Conservation (phyloP, 2,888 invertebrate genomes). For the Acanthoscelides obtectus region DNA sequence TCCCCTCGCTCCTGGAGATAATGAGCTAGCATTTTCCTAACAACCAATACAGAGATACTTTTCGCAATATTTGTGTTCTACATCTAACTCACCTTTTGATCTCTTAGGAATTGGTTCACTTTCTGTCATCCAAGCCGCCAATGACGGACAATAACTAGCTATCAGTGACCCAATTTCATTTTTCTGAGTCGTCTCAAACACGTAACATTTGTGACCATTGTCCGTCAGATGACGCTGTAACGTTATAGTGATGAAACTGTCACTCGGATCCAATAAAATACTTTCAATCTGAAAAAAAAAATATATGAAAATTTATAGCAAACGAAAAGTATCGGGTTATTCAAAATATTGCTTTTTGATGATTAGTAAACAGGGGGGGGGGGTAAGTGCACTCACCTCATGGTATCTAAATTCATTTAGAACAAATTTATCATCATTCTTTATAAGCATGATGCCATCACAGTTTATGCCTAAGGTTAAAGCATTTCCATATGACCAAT, state of each 20-base stretch:
- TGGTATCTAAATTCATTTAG: constrained; percentile 68
- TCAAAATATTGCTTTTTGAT: not conserved
- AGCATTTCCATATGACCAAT: constrained; percentile 81
- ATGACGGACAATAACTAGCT: constrained; percentile 82
- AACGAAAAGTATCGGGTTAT: too few species aligned
- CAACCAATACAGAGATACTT: too few species aligned
- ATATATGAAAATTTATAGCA: too few species aligned
- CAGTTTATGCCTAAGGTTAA: constrained; percentile 82
- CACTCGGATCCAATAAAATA: constrained; percentile 85
- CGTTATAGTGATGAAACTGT: constrained; percentile 87
- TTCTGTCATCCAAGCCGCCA: constrained; percentile 79
- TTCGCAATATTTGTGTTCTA: too few species aligned
- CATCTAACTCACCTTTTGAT: constrained; percentile 47
- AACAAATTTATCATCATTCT: constrained; percentile 87
- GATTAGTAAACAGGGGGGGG: not conserved
- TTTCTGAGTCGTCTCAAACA: constrained; percentile 86
- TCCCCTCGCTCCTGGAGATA: too few species aligned
- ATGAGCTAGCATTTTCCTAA: too few species aligned
- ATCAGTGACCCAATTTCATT: constrained; percentile 89
- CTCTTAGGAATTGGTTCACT: constrained; percentile 61
- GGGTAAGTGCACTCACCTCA: not conserved
- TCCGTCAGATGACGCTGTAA: constrained; percentile 66
- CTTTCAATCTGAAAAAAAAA: constrained; percentile 59
- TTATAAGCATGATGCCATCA: constrained; percentile 86
- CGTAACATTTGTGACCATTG: constrained; percentile 78